These are phyloP conservation scores for Pterocles burchelli DNA, from an alignment of 2,113 vertebrate genomes.

Conservation along the genomic window DNA sequence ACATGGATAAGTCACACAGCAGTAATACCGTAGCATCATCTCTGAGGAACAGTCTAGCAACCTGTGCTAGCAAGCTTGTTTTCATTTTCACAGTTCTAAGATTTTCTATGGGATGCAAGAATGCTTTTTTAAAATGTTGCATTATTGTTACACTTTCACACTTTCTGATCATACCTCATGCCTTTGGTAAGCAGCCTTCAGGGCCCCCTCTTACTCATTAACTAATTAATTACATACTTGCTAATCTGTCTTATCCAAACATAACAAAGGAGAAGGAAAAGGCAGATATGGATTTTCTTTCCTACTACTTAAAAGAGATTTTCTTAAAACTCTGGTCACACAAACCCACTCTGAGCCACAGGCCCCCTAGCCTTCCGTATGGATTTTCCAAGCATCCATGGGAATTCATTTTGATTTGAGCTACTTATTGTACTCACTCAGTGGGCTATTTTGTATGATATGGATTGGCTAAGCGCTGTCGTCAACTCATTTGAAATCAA, in stretches of 20 bases:
- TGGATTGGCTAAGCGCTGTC: background rate
- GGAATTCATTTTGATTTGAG: conserved; percentile 36
- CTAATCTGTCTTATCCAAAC: conserved; percentile 16
- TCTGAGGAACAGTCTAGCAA: background rate
- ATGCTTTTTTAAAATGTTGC: background rate
- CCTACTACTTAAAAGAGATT: background rate
- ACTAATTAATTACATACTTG: conserved; percentile 4
- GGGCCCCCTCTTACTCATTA: conserved; percentile 17
- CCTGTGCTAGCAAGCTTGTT: background rate
- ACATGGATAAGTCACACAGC: background rate
- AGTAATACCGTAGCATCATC: background rate
- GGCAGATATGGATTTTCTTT: background rate
- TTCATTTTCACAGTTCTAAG: background rate
- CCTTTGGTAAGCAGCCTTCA: background rate
- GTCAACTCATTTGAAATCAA: conserved; percentile 37
- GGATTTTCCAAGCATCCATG: background rate
- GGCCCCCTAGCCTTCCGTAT: background rate
- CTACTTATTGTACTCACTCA: background rate
- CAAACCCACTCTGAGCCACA: background rate
- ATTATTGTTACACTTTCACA: background rate
- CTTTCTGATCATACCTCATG: background rate
- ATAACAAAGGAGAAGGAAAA: background rate
- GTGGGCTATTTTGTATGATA: background rate
- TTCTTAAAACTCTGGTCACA: background rate
- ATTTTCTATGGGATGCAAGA: background rate